Evolutionary conservation across 2,797 vertebrate genomes (phyloP), one percentile per base, ranked within the genome.

Genomic region (Neosalanx taihuensis): DNA sequence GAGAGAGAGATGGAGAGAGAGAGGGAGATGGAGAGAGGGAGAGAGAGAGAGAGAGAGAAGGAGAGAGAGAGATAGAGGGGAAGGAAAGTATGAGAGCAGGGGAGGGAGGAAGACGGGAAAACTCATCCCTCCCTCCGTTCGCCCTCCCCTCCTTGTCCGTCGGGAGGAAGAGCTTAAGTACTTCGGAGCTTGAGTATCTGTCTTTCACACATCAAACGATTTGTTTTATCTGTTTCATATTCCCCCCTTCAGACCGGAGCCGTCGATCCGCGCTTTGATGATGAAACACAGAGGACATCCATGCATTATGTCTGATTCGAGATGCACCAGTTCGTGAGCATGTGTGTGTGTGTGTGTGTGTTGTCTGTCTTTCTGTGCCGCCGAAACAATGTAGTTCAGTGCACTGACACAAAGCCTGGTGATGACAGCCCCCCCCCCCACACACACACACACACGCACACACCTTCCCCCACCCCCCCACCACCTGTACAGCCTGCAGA

Each of bases 141-240:
- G 80, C 84, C 30, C 87, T 83, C 80, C 84, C 76, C 17, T 88
- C 82, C 81, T 83, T 86, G 82, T 91, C 91, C 89, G 71, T 80
- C 82, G 90, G 90, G 92, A 91, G 88, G 92, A 86, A 87, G 87
- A 91, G 91, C 91, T 92, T 93, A 92, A 93, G 91, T 90, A 90
- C 91, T 92, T 90, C 90, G 90, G 90, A 90, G 90, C 89, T 89
- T 84, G 85, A 89, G 90, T 91, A 91, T 90, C 91, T 92, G 92
- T 93, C 92, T 93, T 91, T 92, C 90, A 89, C 87, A 93, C 93
- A 92, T 94, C 93, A 94, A 93, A 94, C 90, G 89, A 91, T 93
- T 93, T 93, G 91, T 92, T 92, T 92, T 93, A 93, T 93, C 89
- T 88, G 89, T 84, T 92, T 91, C 90, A 91, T 93, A 92, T 92